Base-by-base conservation (phyloP, 2,888 invertebrate species). In the Drosophila stalkeri region DNA sequence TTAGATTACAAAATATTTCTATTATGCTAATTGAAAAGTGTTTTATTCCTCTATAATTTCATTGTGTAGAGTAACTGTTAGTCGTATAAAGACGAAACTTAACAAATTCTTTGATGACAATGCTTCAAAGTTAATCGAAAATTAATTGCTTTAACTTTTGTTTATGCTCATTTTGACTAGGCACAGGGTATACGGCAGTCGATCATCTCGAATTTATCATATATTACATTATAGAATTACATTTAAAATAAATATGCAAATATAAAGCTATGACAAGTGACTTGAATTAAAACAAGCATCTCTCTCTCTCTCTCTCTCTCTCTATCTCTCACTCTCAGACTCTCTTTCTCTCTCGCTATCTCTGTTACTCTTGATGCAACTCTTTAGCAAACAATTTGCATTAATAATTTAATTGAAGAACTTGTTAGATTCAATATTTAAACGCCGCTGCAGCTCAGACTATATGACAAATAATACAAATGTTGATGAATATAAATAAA, bases 381-480 rank as follows among this genome's bases (percentile, higher is more conserved):
- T 37, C 39, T 11, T 64, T 39, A 31, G 54, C 60, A 55, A 46
- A 62, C 74, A 81, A 85, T 81, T 83, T 82, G 82, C 82, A 86
- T 82, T 74, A 81, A 65, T 81, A 83, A 85, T 83, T 88, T 74
- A 86, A 88, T 88, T 86, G 80, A 76, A 86, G 76, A 88, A 86
- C 86, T 83, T 87, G 83, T 78, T 83, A 82, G 82, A 88, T 87
- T 72, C 85, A 83, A 88, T 86, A 86, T 86, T 85, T 80, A 81
- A 87, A 81, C 85, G 76, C 64, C 11, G 47, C 60, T 60, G 72
- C 66, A 57, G 61, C 65, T n/a, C 68, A 71, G 75, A 64, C 81
- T 82, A 78, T 72, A 74, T 79, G 86, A 72, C 81, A 82, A 81
- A 82, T 86, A 79, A 79, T 76, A 76, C 63, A 62, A 68, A 74